Percentiles rank a stretch among this genome's conserved stretches.
phyloP scores from a whole-genome alignment of 2,113 vertebrate genomes.

The Cebus imitator region DNA sequence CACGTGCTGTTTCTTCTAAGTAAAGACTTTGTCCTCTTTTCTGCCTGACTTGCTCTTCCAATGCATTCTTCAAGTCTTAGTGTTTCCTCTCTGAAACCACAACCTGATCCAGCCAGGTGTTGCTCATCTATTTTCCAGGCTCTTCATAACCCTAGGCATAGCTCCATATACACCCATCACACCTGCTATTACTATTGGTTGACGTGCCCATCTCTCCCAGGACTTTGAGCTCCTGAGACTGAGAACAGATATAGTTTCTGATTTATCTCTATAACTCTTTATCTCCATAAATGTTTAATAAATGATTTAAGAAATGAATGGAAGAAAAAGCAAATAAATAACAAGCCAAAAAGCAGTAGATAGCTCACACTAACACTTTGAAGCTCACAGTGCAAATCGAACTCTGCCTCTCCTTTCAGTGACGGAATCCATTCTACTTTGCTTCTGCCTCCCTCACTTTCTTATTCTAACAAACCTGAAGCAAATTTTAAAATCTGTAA shows the following conservation, averaged over 20 bases:
- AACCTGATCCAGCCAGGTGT: background rate
- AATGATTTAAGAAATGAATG: background rate
- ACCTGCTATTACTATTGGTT: background rate
- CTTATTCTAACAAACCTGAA: background rate
- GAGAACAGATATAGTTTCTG: background rate
- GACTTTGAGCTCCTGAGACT: conserved; percentile 33
- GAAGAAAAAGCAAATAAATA: background rate
- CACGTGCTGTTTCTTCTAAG: background rate
- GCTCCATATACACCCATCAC: background rate
- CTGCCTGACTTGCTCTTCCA: background rate
- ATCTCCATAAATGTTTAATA: background rate
- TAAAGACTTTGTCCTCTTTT: background rate
- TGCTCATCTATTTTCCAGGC: background rate
- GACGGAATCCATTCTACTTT: background rate
- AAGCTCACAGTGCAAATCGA: background rate
- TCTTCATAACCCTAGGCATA: background rate
- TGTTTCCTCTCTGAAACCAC: background rate
- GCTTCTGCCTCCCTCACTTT: background rate
- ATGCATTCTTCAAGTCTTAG: background rate
- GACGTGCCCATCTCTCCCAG: background rate
- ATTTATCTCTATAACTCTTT: background rate
- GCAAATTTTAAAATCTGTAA: background rate
- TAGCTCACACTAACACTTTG: background rate
- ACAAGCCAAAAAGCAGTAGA: background rate
- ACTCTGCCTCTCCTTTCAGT: background rate